Evolutionary conservation across 2,113 vertebrate genomes (phyloP).

Genomic region (Alectura lathami): DNA sequence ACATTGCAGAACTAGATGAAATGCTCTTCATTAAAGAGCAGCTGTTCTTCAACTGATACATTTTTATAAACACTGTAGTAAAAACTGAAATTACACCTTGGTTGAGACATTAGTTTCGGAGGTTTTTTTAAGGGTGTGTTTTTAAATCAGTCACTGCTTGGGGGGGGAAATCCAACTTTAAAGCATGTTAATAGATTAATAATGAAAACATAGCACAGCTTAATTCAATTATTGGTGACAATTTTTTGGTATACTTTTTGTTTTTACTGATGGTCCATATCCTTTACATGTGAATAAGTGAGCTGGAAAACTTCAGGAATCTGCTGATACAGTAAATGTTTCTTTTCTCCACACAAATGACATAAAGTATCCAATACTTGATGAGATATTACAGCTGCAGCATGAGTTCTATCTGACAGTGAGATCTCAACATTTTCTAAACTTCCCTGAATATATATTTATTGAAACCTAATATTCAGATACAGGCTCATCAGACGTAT

Average conservation of each 20-base stretch:
- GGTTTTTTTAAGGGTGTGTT: not conserved
- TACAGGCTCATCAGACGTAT: not conserved
- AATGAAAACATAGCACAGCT: not conserved
- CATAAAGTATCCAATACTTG: constrained; percentile 5
- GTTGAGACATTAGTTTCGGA: not conserved
- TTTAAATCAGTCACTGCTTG: not conserved
- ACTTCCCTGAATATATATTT: constrained; percentile 14
- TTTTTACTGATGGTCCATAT: not conserved
- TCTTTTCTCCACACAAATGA: not conserved
- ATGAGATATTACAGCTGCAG: constrained; percentile 54
- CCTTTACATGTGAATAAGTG: constrained; percentile 7
- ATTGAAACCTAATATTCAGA: constrained; percentile 23
- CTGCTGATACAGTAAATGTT: constrained; percentile 40
- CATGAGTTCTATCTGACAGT: not conserved
- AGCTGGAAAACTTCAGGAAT: constrained; percentile 10
- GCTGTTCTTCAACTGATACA: not conserved
- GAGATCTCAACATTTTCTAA: not conserved
- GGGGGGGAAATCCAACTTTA: not conserved
- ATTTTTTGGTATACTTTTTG: not conserved
- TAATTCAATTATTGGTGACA: not conserved
- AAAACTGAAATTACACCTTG: not conserved
- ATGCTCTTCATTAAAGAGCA: not conserved
- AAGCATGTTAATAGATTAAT: not conserved
- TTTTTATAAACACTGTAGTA: not conserved
- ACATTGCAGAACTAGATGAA: not conserved